Base-by-base conservation (phyloP, 1,140 invertebrate genomes). In the Trachymyrmex septentrionalis region DNA sequence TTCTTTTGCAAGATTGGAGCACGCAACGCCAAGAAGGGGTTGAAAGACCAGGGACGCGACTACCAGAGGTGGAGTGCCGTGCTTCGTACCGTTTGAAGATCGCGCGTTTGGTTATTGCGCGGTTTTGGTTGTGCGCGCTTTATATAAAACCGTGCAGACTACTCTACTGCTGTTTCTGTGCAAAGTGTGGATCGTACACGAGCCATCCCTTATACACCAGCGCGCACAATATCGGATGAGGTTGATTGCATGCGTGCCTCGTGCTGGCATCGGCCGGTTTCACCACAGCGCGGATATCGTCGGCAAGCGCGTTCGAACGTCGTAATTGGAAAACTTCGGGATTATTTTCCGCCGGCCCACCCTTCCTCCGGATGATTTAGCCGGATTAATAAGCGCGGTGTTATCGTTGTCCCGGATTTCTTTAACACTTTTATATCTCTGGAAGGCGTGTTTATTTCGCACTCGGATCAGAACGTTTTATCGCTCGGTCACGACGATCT, bases 251-350 rank as follows among this genome's bases (percentile, higher is more conserved):
- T 53, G 85, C 78, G 77, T 85, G 53, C 27, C 30, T 64, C 63
- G 50, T 21, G 53, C 6, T 19, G 21, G 21, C 34, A 34, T 44
- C 1, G 19, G 50, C 44, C 24, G 73, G 34, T 86, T 78, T 86
- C 48, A 53, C 34, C 75, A 24, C 53, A 14, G 57, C 44, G 30
- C 27, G 24, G 12, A 21, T 44, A 69, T 66, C 61, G 61, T 4
- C 53, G 55, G 19, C 50, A 14, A 30, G 50, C 21, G 82, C 48
- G 73, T 27, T 30, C 63, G 82, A 76, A 53, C 69, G 57, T 85
- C 61, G 82, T 85, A 76, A 77, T 77, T 85, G 82, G 82, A 85
- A 84, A 84, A 84, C 80, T 84, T 84, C 55, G 69, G 69, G 55
- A 84, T 84, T 84, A 84, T 84, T 84, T 72, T 48, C 80, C 55